phyloP scores from a whole-genome alignment of 1,140 invertebrate species.

The Neodiprion fabricii region DNA sequence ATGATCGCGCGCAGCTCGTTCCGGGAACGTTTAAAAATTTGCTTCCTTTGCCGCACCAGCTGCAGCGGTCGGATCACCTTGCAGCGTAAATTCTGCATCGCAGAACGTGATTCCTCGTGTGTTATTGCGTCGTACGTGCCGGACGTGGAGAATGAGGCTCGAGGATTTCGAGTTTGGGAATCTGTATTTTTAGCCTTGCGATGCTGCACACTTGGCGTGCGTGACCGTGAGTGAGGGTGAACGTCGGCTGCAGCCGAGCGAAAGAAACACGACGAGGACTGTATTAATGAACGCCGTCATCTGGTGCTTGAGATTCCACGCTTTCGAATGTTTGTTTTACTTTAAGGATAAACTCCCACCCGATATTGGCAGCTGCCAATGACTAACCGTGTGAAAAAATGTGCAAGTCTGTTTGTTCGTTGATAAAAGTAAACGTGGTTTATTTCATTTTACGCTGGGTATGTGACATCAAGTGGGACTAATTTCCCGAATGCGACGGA shows the following conservation, averaged over 20 bases:
- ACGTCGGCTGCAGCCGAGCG: no score
- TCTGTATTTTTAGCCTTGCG: background rate
- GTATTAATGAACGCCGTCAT: conserved; percentile 7
- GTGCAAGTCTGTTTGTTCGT: no score
- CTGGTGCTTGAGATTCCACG: background rate
- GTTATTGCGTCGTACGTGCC: conserved; percentile 1
- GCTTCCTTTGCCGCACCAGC: background rate
- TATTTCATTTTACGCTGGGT: no score
- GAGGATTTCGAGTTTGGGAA: background rate
- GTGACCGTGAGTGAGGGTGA: background rate
- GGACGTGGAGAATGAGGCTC: background rate
- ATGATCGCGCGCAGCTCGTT: no score
- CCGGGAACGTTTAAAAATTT: no score
- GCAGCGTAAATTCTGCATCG: background rate
- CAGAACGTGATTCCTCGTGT: background rate
- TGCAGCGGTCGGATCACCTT: background rate
- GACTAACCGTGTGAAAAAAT: no score
- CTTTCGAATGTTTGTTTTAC: background rate
- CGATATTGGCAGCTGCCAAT: background rate
- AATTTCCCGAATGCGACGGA: no score
- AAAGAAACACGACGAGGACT: background rate
- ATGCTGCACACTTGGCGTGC: background rate
- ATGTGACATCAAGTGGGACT: no score
- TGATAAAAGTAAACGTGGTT: no score
- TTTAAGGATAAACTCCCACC: background rate